Conservation (phyloP, 2,888 invertebrate genomes). For the Dysmachus trigonus region DNA sequence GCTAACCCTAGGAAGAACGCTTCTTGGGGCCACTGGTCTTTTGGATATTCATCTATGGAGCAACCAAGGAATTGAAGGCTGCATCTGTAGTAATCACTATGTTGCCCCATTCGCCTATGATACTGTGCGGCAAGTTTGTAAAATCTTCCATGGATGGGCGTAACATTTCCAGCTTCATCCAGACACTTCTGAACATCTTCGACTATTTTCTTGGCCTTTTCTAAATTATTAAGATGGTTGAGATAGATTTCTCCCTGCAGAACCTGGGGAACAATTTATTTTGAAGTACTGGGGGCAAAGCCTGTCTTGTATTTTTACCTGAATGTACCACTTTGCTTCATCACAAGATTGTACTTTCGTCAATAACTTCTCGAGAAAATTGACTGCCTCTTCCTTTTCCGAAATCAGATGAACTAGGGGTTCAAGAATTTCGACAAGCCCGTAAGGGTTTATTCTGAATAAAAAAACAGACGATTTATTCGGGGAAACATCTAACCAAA, state of each 20-base stretch:
- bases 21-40: slow-evolving; percentile 75
- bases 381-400: slow-evolving; percentile 84
- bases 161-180: slow-evolving; percentile 91
- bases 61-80: slow-evolving; percentile 86
- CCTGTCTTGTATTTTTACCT: slow-evolving; percentile 51
- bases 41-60: slow-evolving; percentile 73
- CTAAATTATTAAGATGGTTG: slow-evolving; percentile 80
- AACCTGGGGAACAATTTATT: slow-evolving; percentile 66
- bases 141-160: slow-evolving; percentile 92
- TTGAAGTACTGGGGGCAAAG: not conserved
- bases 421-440: slow-evolving; percentile 87
- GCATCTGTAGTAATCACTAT: slow-evolving; percentile 94
- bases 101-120: slow-evolving; percentile 83
- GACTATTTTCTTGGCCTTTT: slow-evolving; percentile 83
- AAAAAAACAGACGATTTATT: slow-evolving; percentile 46
- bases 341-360: slow-evolving; percentile 89
- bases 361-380: slow-evolving; percentile 89
- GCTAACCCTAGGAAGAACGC: slow-evolving; percentile 94
- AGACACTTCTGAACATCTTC: slow-evolving; percentile 85
- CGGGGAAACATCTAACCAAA: not conserved
- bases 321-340: slow-evolving; percentile 78
- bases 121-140: slow-evolving; percentile 93
- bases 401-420: slow-evolving; percentile 78
- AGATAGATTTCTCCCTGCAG: slow-evolving; percentile 83
- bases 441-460: slow-evolving; percentile 95